Percentiles rank a stretch among this genome's conserved stretches.
These are phyloP conservation scores for Drosophila limbata DNA, from an alignment of 2,888 invertebrate species.

Conservation along the genomic window DNA sequence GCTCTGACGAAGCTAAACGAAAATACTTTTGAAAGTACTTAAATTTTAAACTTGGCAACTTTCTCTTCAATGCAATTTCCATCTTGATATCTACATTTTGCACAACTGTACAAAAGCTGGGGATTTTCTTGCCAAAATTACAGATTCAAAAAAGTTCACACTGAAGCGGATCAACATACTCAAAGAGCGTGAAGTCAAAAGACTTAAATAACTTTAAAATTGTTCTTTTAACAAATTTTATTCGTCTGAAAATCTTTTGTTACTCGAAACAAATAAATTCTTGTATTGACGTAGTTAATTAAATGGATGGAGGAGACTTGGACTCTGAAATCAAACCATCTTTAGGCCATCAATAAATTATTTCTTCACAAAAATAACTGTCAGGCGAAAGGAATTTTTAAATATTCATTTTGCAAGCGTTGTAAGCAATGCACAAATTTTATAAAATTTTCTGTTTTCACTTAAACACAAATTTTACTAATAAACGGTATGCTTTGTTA, in stretches of 20 bases:
- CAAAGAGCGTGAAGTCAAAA: not conserved
- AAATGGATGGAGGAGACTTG: not conserved
- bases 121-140: slow-evolving; percentile 25
- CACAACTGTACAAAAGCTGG: slow-evolving; percentile 5
- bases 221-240: not conserved
- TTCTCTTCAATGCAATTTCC: slow-evolving; percentile 69
- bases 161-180: slow-evolving; percentile 13
- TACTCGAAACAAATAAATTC: not conserved
- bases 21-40: slow-evolving; percentile 73
- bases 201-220: slow-evolving; percentile 11
- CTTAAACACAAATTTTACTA: too few species aligned
- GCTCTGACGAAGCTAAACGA: slow-evolving; percentile 48
- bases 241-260: slow-evolving; percentile 1
- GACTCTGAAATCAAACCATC: not conserved
- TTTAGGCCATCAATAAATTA: too few species aligned
- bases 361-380: too few species aligned
- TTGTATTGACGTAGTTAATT: not conserved
- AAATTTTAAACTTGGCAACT: slow-evolving; percentile 68
- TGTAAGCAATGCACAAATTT: too few species aligned
- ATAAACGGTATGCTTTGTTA: too few species aligned
- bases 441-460: too few species aligned
- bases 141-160: slow-evolving; percentile 25
- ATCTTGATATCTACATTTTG: slow-evolving; percentile 61
- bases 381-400: too few species aligned
- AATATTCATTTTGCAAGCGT: too few species aligned